Evolutionary conservation across 1,140 invertebrate genomes (phyloP), one percentile per base, ranked within the genome.

Genomic region (Eriosoma lanigerum): DNA sequence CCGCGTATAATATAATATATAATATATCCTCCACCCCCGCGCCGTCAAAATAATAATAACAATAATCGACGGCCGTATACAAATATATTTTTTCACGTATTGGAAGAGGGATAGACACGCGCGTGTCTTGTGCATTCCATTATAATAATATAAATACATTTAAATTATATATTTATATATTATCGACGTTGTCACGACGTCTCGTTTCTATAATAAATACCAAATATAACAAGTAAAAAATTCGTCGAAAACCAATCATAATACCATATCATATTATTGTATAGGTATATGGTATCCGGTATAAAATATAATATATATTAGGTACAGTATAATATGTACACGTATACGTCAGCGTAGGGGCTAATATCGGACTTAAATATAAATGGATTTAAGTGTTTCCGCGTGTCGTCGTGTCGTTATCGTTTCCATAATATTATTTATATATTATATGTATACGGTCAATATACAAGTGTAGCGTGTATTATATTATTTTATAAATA

Each of bases 361-460:
- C 24, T 1, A 60, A 29, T 26, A 60, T 60, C 13, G 58, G 26
- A 13, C 26, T 60, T 26, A 58, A 13, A 48, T 48, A 48, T 12
- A 48, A 48, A 44, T 44, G 64, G 21, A 24, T 46, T 68, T 68
- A 68, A 68, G 64, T 68, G 64, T 68, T 68, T 46, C 64, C 64
- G 38, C 32, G 32, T 44, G n/a, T 46, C 64, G 38, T 21, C 46
- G 46, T 48, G 46, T 48, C 46, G 46, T 38, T n/a, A n/a, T 54
- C 62, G 32, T 60, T 29, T 26, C n/a, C n/a, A n/a, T n/a, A n/a
- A n/a, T n/a, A n/a, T n/a, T n/a, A n/a, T n/a, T n/a, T n/a, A 3
- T 58, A 5, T 21, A 66, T 13, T 44, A 38, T 17, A 19, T 19
- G 24, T 62, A 6, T 29, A 62, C 56, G 15, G 24, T 62, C 26